These are phyloP conservation scores for Glandiceps talaboti DNA, from an alignment of 53 echinoderm and acorn worm genomes.

Conservation along the genomic window DNA sequence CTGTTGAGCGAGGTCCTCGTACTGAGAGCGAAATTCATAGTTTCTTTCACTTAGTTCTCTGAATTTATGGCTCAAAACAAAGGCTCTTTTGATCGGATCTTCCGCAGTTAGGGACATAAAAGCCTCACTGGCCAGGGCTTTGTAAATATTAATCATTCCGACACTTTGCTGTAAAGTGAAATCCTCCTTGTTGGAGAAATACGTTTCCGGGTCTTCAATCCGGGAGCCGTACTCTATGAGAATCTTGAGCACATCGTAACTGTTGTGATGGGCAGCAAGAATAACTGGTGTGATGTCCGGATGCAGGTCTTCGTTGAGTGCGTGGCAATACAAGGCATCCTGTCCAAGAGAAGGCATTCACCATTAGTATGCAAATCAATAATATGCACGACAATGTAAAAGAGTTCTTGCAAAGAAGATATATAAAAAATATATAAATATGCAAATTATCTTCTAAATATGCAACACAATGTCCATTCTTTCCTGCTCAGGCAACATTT, in stretches of 20 bases:
- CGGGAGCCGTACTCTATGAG: conserved; percentile 81
- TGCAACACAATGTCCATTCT: too few species aligned
- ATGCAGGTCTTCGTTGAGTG: conserved; percentile 86
- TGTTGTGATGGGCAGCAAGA: conserved; percentile 90
- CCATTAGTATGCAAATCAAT: too few species aligned
- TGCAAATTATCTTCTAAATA: too few species aligned
- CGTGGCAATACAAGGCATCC: conserved; percentile 86
- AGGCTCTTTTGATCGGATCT: conserved; percentile 86
- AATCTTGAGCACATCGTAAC: conserved; percentile 74
- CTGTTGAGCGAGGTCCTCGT: conserved; percentile 72
- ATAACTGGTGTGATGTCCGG: conserved; percentile 91
- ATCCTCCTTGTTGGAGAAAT: conserved; percentile 51
- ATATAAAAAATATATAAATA: too few species aligned
- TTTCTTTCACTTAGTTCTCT: conserved; percentile 72
- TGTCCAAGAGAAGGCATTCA: conserved; percentile 9
- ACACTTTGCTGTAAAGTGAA: conserved; percentile 91
- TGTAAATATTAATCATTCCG: conserved; percentile 87
- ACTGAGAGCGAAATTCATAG: conserved; percentile 94
- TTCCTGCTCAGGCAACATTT: too few species aligned
- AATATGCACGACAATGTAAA: too few species aligned
- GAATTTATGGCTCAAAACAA: conserved; percentile 87
- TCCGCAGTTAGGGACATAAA: conserved; percentile 86
- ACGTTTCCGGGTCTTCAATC: conserved; percentile 71
- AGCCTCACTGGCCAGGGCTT: conserved; percentile 77
- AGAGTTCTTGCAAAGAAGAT: too few species aligned